Evolutionary conservation across 2,113 vertebrate genomes (phyloP), one percentile per base, ranked within the genome.

Genomic region (Syngnathus floridae): DNA sequence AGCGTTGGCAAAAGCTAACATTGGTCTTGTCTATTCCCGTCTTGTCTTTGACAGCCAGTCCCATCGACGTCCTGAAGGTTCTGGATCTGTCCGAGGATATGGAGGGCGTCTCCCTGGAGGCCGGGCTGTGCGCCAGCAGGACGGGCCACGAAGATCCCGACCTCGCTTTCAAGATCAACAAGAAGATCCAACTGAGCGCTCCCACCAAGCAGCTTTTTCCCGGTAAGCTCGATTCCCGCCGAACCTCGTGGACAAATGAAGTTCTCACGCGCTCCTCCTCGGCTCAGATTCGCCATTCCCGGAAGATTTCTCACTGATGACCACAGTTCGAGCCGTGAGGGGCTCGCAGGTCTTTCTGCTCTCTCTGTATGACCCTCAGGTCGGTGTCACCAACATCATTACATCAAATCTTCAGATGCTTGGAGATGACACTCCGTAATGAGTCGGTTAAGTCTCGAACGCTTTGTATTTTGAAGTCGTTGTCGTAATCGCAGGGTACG

Each of bases 281-380:
- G 26, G 26, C 55, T 37, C 14, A 88, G 88, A 88, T 82, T 68
- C 84, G 0, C 75, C 79, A 0, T 98, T 99, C 69, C 97, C 97
- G 0, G 90, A 82, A 77, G 92, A 99, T 74, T 99, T 99, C 90
- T 98, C 97, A 51, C 91, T 99, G 84, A 84, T 98, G 80, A 90
- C 93, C 67, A 98, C 95, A 75, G 93, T 99, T 66, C 92, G 93
- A 88, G 91, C 96, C 55, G 90, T 90, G 68, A 95, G 93, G 57
- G 94, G 92, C 70, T 93, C 93, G 69, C 95, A 98, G 88, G 92
- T 93, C 68, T 99, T 98, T 82, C 90, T 99, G 78, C 89, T 99
- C 62, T 98, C 96, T 54, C 81, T 99, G 75, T 99, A 98, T 81
- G 94, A 97, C 78, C 54, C 80, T 0, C 86, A 89, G 86, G 87